Base-by-base conservation (phyloP, 2,113 vertebrate genomes). In the Nibea coibor region DNA sequence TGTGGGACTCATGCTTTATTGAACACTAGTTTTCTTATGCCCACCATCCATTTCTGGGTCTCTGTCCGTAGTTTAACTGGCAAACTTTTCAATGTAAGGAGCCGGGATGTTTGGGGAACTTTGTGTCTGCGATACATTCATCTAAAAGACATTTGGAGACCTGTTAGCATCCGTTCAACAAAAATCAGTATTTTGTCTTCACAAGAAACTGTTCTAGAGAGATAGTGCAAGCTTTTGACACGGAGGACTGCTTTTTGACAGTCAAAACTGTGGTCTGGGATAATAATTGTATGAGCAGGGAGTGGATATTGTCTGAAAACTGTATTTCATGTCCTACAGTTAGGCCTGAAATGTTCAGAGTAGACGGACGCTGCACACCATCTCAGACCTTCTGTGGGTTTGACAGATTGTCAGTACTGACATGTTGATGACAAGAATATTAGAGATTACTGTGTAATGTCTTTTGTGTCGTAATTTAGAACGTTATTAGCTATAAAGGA, bases 1-100 rank as follows among this genome's bases (percentile, higher is more conserved):
- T 42, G 39, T 19, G 19, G 35, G 75, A 65, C 66, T 78, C 80
- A 70, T 75, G n/a, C 22, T 31, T 88, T 78, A 85, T 81, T 84
- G 10, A 85, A 80, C 56, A 69, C 62, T 26, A 5, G 54, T 67
- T 59, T 54, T 71, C 15, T 61, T 24, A 71, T 68, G 7, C 28
- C 70, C 47, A 51, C 19, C n/a, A 12, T 66, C 53, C 47, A 62
- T 82, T 77, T 54, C 64, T 39, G 7, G 39, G 57, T 35, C 42
- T 19, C 24, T 43, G 31, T 72, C 26, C 7, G 53, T 47, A 70
- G 64, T 77, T 66, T 12, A 54, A 58, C 72, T 45, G 51, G 31
- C 22, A 70, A 48, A 71, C 35, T 19, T 26, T 66, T 75, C 51
- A 69, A 2, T 54, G 8, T 10, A 22, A 53, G 4, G 59, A 78